Evolutionary conservation across 64 coral and sea anemone genomes (phyloP).

Genomic region (Dendronephthya gigantea): DNA sequence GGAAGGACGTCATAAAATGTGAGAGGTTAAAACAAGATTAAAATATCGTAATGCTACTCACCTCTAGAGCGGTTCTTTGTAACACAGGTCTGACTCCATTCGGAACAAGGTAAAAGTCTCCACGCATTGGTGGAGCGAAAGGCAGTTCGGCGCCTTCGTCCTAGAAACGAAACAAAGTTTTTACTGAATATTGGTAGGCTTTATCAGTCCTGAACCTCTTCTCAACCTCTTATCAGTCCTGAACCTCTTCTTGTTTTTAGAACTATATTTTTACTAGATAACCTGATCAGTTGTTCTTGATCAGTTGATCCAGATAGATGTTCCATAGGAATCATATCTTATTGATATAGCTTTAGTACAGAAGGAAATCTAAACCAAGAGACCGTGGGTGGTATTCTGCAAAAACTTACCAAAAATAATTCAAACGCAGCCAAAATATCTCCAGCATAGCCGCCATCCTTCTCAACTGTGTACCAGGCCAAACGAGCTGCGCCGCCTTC

Average conservation of each 20-base stretch:
- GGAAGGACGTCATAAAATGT: not conserved
- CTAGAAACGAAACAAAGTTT: constrained; percentile 31
- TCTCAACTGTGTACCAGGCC: constrained; percentile 51
- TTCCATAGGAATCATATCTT: too few species aligned
- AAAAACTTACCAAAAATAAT: constrained; percentile 61
- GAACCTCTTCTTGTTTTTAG: too few species aligned
- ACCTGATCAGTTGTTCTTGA: too few species aligned
- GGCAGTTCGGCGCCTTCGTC: constrained; percentile 87
- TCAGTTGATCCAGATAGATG: too few species aligned
- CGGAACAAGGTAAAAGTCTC: constrained; percentile 61
- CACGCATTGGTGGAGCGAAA: constrained; percentile 56
- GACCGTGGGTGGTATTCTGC: too few species aligned
- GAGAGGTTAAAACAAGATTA: not conserved
- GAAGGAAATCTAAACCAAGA: too few species aligned
- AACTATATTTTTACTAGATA: too few species aligned
- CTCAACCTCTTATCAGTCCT: too few species aligned
- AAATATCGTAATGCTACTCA: not conserved
- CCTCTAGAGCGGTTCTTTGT: constrained; percentile 88
- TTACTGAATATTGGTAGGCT: too few species aligned
- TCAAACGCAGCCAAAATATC: constrained; percentile 94
- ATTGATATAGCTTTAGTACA: too few species aligned
- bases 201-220: too few species aligned
- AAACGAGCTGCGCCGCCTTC: constrained; percentile 45
- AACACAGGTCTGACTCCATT: constrained; percentile 80
- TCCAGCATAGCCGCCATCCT: constrained; percentile 57